A percentile compares a stretch with the other conserved stretches of the same genome.
These are phyloP conservation scores for Agriopis marginaria DNA, from an alignment of 2,888 invertebrate species.

Conservation along the genomic window DNA sequence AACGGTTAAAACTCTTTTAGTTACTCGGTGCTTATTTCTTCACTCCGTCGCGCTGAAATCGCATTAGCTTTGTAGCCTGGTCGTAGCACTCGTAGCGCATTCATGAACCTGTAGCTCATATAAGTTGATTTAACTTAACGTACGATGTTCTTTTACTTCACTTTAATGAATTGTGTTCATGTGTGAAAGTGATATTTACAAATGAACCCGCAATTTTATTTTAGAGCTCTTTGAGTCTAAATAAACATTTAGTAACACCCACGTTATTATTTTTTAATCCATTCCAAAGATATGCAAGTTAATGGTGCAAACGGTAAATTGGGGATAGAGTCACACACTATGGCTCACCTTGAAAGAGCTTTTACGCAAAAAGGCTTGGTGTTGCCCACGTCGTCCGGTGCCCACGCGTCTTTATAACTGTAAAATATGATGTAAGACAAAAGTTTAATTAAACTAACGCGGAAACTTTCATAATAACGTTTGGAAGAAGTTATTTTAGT, in stretches of 20 bases:
- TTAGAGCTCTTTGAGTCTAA: no score
- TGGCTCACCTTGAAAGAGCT: no score
- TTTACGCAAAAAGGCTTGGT: no score
- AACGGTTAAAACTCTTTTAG: neutral
- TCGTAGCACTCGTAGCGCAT: conserved; percentile 3
- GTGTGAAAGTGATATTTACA: no score
- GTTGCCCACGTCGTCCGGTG: no score
- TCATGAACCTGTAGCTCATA: conserved; percentile 1
- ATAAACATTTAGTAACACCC: no score
- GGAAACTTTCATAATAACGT: neutral
- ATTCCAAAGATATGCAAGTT: no score
- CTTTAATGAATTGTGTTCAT: neutral
- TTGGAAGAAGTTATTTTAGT: neutral
- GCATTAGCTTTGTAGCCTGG: conserved; percentile 8
- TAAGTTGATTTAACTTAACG: neutral
- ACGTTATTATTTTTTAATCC: no score
- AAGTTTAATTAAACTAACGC: neutral
- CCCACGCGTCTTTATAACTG: no score
- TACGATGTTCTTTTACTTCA: neutral
- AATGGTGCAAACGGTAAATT: no score
- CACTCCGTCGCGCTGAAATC: conserved; percentile 3
- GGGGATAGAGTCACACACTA: no score
- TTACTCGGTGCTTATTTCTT: neutral
- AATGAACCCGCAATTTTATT: no score
- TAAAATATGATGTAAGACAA: neutral